Conservation (phyloP, 2,797 vertebrate genomes). For the Pangasius djambal region DNA sequence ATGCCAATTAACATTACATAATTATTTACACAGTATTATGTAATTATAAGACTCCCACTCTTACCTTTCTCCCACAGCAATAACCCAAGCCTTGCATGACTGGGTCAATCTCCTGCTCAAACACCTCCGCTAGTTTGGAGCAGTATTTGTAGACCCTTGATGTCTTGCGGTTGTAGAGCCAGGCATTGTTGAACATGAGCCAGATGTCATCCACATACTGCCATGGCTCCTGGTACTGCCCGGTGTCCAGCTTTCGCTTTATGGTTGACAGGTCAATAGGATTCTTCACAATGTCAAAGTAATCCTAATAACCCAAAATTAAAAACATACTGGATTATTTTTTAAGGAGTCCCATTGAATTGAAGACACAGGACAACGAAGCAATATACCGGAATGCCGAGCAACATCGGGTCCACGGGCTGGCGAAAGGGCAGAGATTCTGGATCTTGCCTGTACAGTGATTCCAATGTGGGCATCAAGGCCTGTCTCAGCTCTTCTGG, state of each 20-base stretch:
- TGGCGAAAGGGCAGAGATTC: conserved; percentile 95
- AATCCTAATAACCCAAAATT: conserved; percentile 79
- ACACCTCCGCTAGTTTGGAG: conserved; percentile 95
- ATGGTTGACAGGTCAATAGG: conserved; percentile 98
- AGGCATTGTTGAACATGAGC: conserved; percentile 86
- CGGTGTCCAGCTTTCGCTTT: conserved; percentile 95
- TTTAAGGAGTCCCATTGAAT: not conserved
- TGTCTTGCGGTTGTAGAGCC: conserved; percentile 99
- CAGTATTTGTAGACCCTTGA: conserved; percentile 97
- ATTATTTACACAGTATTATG: not conserved
- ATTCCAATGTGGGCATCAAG: conserved; percentile 96
- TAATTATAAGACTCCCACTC: conserved; percentile 8
- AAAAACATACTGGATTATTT: not conserved
- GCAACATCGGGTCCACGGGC: conserved; percentile 91
- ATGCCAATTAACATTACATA: not conserved
- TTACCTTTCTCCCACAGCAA: conserved; percentile 97
- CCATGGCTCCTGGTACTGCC: conserved; percentile 98
- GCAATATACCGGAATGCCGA: conserved; percentile 90
- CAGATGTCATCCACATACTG: conserved; percentile 97
- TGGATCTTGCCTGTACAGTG: conserved; percentile 93
- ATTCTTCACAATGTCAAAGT: conserved; percentile 96
- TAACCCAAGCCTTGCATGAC: conserved; percentile 97
- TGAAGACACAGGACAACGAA: not conserved
- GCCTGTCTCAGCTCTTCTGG: conserved; percentile 96
- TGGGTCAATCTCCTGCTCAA: conserved; percentile 94